phyloP scores from a whole-genome alignment of 37 sponge, comb jelly and placozoan genomes.

The Eunapius fragilis region DNA sequence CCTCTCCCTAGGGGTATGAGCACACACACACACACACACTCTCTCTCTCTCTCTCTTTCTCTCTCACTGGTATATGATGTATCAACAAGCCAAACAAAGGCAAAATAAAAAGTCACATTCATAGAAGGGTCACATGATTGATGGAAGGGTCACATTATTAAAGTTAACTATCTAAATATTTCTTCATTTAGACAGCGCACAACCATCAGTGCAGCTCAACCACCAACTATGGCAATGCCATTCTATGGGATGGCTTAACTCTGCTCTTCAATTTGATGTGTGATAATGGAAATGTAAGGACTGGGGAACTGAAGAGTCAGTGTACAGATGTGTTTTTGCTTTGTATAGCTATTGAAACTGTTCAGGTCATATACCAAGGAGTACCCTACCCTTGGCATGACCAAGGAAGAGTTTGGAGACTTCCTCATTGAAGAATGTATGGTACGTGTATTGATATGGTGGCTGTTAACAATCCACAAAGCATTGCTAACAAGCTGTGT shows the following conservation, averaged over 20 bases:
- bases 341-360: conserved; percentile 38
- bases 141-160: too few relatives aligned
- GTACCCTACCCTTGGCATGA: conserved; percentile 58
- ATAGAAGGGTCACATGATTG: too few relatives aligned
- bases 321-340: neutral
- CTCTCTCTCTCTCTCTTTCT: too few relatives aligned
- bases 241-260: conserved; percentile 78
- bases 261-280: conserved; percentile 59
- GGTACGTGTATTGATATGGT: conserved; percentile 31
- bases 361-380: conserved; percentile 49
- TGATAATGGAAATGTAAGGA: conserved; percentile 37
- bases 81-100: too few relatives aligned
- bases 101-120: too few relatives aligned
- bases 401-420: conserved; percentile 54
- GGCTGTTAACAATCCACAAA: too few relatives aligned
- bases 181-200: conserved; percentile 39
- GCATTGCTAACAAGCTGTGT: neutral
- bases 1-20: neutral
- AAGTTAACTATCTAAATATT: too few relatives aligned
- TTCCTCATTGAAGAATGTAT: conserved; percentile 52
- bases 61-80: too few relatives aligned
- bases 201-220: conserved; percentile 42
- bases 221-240: conserved; percentile 19
- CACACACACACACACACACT: too few relatives aligned
- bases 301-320: neutral